Percentiles rank a stretch among this genome's conserved stretches.
Evolutionary conservation across 2,113 vertebrate species (phyloP).

Genomic region (Origma solitaria): DNA sequence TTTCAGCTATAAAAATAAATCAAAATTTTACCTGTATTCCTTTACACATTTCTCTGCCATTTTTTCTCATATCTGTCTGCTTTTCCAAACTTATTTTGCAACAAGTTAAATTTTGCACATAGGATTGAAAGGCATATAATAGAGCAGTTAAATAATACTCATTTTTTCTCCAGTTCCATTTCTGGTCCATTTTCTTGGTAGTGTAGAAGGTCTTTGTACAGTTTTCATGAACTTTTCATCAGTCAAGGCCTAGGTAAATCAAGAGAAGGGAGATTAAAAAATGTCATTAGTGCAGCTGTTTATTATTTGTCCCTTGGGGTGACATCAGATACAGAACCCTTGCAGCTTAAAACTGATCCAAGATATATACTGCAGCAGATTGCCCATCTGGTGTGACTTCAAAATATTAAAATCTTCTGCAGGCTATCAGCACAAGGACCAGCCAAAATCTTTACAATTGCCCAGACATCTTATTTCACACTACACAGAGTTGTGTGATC

Average conservation of each 20-base stretch:
- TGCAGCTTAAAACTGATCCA: slow-evolving; percentile 2
- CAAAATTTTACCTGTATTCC: background rate
- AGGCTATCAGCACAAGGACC: slow-evolving; percentile 24
- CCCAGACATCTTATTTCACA: slow-evolving; percentile 45
- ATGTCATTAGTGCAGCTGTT: background rate
- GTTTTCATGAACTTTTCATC: background rate
- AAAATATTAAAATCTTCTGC: slow-evolving; percentile 38
- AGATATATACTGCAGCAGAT: background rate
- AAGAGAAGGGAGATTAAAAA: slow-evolving; percentile 5
- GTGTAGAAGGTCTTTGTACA: background rate
- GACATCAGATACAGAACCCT: slow-evolving; percentile 9
- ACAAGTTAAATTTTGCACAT: background rate
- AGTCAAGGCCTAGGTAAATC: background rate
- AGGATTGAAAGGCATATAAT: background rate
- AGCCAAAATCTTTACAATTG: slow-evolving; percentile 19
- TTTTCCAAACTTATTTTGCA: background rate
- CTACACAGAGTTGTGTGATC: slow-evolving; percentile 15
- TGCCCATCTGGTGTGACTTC: slow-evolving; percentile 26
- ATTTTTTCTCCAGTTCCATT: background rate
- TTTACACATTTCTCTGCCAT: background rate
- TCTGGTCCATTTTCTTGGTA: background rate
- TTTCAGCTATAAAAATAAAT: background rate
- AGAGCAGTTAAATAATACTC: background rate
- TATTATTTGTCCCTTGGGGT: slow-evolving; percentile 39
- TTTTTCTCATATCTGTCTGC: background rate